These are phyloP conservation scores for Solen grandis DNA, from an alignment of 1,140 invertebrate species.

Conservation along the genomic window DNA sequence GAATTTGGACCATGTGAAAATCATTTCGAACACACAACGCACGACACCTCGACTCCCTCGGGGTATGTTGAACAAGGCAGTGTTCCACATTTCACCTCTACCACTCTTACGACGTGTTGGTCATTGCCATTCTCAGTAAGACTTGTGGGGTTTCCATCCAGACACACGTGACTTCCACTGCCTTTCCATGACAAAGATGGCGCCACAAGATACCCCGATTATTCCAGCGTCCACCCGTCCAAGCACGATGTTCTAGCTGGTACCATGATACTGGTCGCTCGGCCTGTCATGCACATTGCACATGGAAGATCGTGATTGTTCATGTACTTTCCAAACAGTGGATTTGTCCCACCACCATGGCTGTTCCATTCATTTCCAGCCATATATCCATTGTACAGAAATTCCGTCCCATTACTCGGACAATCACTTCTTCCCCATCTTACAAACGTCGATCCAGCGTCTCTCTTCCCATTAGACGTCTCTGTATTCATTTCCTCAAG, in stretches of 20 bases:
- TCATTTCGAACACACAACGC: slow-evolving; percentile 65
- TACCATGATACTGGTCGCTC: slow-evolving; percentile 47
- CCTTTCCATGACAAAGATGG: slow-evolving; percentile 5
- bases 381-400: slow-evolving; percentile 33
- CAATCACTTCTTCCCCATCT: slow-evolving; percentile 28
- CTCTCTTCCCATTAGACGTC: too few relatives aligned
- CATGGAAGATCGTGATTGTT: slow-evolving; percentile 52
- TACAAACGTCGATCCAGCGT: neutral
- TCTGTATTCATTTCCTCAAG: neutral
- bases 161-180: slow-evolving; percentile 49
- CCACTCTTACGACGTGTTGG: slow-evolving; percentile 43
- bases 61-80: slow-evolving; percentile 63
- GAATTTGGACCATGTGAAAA: neutral
- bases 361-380: slow-evolving; percentile 11
- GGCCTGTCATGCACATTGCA: slow-evolving; percentile 48
- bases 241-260: slow-evolving; percentile 51
- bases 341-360: slow-evolving; percentile 5
- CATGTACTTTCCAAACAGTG: neutral
- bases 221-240: slow-evolving; percentile 53
- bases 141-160: slow-evolving; percentile 54
- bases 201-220: slow-evolving; percentile 59
- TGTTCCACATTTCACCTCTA: slow-evolving; percentile 47
- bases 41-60: slow-evolving; percentile 57
- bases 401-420: slow-evolving; percentile 9
- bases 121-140: neutral